Base-by-base conservation (phyloP, 2,888 invertebrate species). In the Seira sanloemensis region DNA sequence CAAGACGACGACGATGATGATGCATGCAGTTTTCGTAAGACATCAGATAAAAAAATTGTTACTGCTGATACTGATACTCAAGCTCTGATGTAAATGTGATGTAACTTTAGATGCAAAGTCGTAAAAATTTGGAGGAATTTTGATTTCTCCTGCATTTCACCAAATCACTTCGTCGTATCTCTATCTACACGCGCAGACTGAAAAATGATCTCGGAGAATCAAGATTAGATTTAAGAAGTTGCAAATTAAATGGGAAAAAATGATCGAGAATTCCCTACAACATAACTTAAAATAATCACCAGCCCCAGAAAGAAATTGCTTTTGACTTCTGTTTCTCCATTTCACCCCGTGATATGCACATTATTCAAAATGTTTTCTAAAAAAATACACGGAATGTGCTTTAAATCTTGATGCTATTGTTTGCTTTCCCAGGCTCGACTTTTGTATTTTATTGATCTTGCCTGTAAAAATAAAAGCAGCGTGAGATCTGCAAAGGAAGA, bases 41-140 rank as follows among this genome's bases (percentile, higher is more conserved):
- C 21, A 21, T 62, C 62, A 4, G 62, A 23, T 62, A 62, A 37
- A n/a, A n/a, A n/a, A 62, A 62, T 62, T 21, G 19, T 5, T 2
- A 62, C 2, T n/a, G n/a, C n/a, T 62, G 62, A 62, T 62, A 62
- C 21, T 18, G 62, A 62, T 50, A 62, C 58, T 58, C 16, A 58
- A 4, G 62, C 2, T 9, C 21, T 21, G 23, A 62, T 62, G 19
- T 12, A 21, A 19, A 12, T 7, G 23, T 21, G 62, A 62, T 62
- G 62, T 62, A 62, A 62, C 21, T 62, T 62, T 19, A 62, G 62
- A 62, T 62, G 62, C 19, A 62, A 62, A 62, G 16, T 62, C 62
- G 62, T 62, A 62, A 62, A 62, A 62, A 62, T 21, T 2, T 62
- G 2, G 21, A 62, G 62, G 62, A 62, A 62, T 62, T 62, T 62